phyloP scores from a whole-genome alignment of 1,140 invertebrate species.

The Gonatopus flavifemur region DNA sequence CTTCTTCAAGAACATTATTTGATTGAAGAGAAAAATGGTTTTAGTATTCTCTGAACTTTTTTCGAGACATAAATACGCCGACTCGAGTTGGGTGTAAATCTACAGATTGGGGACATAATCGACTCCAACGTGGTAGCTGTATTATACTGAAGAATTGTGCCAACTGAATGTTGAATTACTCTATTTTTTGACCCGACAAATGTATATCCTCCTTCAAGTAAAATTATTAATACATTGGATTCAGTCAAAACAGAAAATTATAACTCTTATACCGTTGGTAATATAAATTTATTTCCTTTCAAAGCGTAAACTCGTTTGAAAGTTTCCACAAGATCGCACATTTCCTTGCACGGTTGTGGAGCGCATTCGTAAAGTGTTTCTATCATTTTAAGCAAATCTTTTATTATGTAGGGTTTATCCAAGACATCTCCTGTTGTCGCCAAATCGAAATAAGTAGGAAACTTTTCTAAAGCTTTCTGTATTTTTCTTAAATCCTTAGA shows the following conservation, averaged over 20 bases:
- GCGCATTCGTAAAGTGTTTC: conserved; percentile 29
- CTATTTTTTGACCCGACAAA: too few species aligned
- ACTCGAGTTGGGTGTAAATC: too few species aligned
- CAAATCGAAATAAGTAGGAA: conserved; percentile 16
- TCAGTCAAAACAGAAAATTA: neutral
- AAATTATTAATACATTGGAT: neutral
- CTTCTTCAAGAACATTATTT: too few species aligned
- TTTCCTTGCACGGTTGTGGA: conserved; percentile 28
- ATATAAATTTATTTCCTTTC: conserved; percentile 31
- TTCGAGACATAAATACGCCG: too few species aligned
- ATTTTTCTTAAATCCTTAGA: conserved; percentile 9
- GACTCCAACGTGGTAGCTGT: too few species aligned
- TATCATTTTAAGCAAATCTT: conserved; percentile 40
- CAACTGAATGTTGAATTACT: too few species aligned
- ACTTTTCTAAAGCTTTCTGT: conserved; percentile 17
- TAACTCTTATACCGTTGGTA: conserved; percentile 25
- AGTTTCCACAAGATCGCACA: conserved; percentile 32
- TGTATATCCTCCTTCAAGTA: too few species aligned
- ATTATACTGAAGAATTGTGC: too few species aligned
- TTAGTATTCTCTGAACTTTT: too few species aligned
- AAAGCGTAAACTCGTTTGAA: conserved; percentile 35
- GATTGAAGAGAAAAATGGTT: too few species aligned
- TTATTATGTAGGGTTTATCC: conserved; percentile 23
- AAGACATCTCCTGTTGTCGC: conserved; percentile 23
- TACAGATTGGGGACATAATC: too few species aligned